Evolutionary conservation across 1,140 invertebrate species (phyloP).

Genomic region (Rhagoletis zephyria): DNA sequence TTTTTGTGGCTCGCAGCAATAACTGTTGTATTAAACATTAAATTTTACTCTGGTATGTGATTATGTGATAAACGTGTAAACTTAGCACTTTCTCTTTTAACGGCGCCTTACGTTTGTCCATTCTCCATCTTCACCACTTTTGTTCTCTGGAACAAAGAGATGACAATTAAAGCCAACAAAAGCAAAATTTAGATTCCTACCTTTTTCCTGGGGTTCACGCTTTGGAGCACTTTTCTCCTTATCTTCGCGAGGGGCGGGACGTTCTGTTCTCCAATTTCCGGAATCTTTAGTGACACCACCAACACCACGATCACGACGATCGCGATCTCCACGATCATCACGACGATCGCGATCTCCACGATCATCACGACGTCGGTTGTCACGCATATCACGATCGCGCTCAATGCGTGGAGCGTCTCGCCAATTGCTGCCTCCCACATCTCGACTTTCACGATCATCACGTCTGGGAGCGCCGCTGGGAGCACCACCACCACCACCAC

Average conservation of each 20-base stretch:
- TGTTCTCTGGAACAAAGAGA: constrained; percentile 64
- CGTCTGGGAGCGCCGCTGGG: constrained; percentile 65
- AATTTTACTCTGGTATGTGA: background rate
- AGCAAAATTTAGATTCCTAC: constrained; percentile 57
- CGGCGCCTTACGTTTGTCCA: constrained; percentile 72
- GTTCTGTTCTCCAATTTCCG: constrained; percentile 69
- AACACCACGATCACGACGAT: constrained; percentile 58
- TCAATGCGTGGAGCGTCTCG: constrained; percentile 66
- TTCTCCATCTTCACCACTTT: constrained; percentile 69
- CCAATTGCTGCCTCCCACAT: constrained; percentile 69
- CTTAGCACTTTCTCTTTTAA: constrained; percentile 59
- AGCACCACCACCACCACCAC: constrained; percentile 67
- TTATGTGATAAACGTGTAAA: background rate
- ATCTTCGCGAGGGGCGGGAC: constrained; percentile 65
- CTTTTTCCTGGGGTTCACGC: constrained; percentile 68
- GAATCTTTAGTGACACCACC: constrained; percentile 61
- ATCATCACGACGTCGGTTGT: constrained; percentile 65
- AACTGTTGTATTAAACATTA: background rate
- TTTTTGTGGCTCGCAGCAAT: background rate
- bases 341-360: constrained; percentile 62
- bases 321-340: constrained; percentile 60
- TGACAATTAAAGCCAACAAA: background rate
- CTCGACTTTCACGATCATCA: constrained; percentile 72
- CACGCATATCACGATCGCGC: constrained; percentile 65
- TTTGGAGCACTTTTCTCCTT: constrained; percentile 64